phyloP scores from a whole-genome alignment of 1,140 invertebrate genomes.

The Bombus breviceps region DNA sequence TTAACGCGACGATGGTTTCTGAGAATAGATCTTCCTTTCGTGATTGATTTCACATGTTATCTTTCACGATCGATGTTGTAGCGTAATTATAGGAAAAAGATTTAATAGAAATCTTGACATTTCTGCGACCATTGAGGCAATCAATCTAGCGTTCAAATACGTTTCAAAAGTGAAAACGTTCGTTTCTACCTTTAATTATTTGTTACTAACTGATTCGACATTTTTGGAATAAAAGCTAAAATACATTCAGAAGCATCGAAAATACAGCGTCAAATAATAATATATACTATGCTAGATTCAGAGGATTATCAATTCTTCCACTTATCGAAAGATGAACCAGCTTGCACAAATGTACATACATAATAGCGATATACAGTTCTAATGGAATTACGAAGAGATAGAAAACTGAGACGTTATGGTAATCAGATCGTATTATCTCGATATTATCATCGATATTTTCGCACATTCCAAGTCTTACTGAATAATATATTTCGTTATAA shows the following conservation, averaged over 20 bases:
- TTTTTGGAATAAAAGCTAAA: background rate
- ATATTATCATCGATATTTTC: background rate
- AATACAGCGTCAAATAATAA: background rate
- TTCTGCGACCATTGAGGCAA: background rate
- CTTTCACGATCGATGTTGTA: background rate
- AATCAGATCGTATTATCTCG: background rate
- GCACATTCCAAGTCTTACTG: too few species aligned
- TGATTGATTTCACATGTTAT: background rate
- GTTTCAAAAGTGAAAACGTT: background rate
- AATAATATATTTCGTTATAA: background rate
- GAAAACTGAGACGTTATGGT: background rate
- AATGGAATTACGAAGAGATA: background rate
- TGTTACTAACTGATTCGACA: background rate
- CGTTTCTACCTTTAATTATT: background rate
- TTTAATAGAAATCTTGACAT: slow-evolving; percentile 5
- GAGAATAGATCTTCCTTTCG: background rate
- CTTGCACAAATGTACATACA: background rate
- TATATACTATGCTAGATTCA: background rate
- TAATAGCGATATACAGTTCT: background rate
- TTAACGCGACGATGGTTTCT: background rate
- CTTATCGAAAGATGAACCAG: too few species aligned
- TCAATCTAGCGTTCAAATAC: background rate
- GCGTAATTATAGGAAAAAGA: background rate
- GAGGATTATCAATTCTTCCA: too few species aligned
- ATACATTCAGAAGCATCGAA: background rate